Conservation (phyloP, 2,113 vertebrate genomes). For the Nanorana parkeri region DNA sequence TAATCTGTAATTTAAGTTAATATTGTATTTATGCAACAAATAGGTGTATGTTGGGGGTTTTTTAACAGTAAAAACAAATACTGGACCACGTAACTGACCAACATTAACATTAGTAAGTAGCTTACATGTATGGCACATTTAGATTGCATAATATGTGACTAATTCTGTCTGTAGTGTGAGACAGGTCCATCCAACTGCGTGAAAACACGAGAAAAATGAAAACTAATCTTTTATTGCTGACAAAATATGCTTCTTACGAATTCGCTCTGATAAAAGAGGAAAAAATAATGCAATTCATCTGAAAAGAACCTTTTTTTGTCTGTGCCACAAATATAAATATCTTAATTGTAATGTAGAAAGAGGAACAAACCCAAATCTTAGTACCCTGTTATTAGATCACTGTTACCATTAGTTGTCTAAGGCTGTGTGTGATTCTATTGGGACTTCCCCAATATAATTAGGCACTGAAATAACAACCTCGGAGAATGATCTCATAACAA, state of each 20-base stretch:
- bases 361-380: conserved; percentile 14
- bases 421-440: conserved; percentile 18
- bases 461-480: conserved; percentile 38
- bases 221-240: background rate
- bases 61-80: too few species aligned
- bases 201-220: too few species aligned
- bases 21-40: too few species aligned
- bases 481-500: conserved; percentile 46
- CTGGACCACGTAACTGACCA: too few species aligned
- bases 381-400: conserved; percentile 34
- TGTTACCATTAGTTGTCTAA: conserved; percentile 33
- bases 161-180: too few species aligned
- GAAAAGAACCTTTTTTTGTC: conserved; percentile 2
- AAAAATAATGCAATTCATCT: background rate
- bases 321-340: background rate
- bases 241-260: background rate
- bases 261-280: background rate
- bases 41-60: too few species aligned
- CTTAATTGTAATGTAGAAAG: conserved; percentile 37
- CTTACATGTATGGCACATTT: too few species aligned
- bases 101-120: too few species aligned
- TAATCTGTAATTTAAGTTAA: too few species aligned
- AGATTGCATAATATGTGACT: too few species aligned
- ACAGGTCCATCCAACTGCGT: too few species aligned
- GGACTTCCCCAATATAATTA: conserved; percentile 52